Conservation (phyloP, 2,888 invertebrate species). For the Taphrorychus bicolor region DNA sequence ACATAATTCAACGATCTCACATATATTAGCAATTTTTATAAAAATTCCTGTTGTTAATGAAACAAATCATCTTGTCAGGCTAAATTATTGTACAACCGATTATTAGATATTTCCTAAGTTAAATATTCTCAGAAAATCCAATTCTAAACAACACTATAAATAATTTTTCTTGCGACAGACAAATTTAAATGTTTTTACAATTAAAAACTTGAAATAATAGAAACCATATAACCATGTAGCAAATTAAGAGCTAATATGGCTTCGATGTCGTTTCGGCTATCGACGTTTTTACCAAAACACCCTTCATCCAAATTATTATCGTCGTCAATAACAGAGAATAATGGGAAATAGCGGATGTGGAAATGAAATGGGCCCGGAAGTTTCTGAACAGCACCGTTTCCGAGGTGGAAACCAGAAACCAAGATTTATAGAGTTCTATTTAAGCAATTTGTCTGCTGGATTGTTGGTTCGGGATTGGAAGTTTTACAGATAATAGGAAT, state of each 20-base stretch:
- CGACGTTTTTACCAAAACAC: no score
- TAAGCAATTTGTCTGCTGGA: neutral
- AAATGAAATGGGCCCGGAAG: neutral
- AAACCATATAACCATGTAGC: no score
- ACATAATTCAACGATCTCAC: neutral
- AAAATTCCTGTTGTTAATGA: neutral
- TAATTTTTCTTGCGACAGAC: neutral
- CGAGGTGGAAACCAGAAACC: no score
- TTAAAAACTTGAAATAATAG: neutral
- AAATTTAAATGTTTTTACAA: neutral
- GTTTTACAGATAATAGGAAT: no score
- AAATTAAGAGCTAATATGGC: neutral
- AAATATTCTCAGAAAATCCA: neutral
- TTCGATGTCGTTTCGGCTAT: neutral
- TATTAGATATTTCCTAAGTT: neutral
- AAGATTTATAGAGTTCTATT: neutral
- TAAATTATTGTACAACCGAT: neutral
- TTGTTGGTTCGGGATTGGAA: neutral
- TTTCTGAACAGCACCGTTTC: no score
- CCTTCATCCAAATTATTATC: no score
- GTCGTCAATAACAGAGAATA: neutral
- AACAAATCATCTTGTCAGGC: neutral
- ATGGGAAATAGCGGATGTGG: neutral
- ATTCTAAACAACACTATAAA: neutral
- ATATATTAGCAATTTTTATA: neutral